phyloP scores from a whole-genome alignment of 92 coral and sea anemone genomes.

The Montipora capitata region DNA sequence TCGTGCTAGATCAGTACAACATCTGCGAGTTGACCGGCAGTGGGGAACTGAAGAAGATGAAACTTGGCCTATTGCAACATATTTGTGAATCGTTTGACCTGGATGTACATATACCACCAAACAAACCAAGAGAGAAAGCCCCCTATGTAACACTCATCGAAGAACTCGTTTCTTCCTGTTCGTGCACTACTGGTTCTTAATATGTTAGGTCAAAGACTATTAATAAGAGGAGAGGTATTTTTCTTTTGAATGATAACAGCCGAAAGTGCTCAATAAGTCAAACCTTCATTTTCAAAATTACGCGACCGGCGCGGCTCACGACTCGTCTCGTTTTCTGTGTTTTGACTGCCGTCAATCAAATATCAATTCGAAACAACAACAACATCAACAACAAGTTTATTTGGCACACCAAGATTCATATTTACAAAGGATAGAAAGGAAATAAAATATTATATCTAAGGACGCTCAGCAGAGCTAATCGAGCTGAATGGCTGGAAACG shows the following conservation, averaged over 20 bases:
- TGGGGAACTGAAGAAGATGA: conserved; percentile 19
- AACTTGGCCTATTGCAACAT: conserved; percentile 14
- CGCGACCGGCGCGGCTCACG: conserved; percentile 6
- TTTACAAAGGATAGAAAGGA: conserved; percentile 2
- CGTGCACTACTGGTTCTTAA: background rate
- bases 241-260: background rate
- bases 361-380: conserved; percentile 7
- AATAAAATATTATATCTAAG: background rate
- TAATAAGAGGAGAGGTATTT: background rate
- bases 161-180: conserved; percentile 13
- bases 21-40: conserved; percentile 23
- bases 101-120: conserved; percentile 1
- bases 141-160: background rate
- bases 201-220: conserved; percentile 3
- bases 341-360: background rate
- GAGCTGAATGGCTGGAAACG: conserved; percentile 9
- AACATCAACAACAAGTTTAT: conserved; percentile 1
- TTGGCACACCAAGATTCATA: conserved; percentile 15
- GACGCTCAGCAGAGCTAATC: conserved; percentile 15
- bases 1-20: conserved; percentile 13
- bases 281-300: background rate
- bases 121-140: conserved; percentile 25
- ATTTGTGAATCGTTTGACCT: conserved; percentile 1
- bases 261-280: background rate
- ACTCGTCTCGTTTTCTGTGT: conserved; percentile 13